Percentiles rank a stretch among this genome's conserved stretches.
These are phyloP conservation scores for Cryptops parisi DNA, from an alignment of 2,888 invertebrate genomes.

Conservation along the genomic window DNA sequence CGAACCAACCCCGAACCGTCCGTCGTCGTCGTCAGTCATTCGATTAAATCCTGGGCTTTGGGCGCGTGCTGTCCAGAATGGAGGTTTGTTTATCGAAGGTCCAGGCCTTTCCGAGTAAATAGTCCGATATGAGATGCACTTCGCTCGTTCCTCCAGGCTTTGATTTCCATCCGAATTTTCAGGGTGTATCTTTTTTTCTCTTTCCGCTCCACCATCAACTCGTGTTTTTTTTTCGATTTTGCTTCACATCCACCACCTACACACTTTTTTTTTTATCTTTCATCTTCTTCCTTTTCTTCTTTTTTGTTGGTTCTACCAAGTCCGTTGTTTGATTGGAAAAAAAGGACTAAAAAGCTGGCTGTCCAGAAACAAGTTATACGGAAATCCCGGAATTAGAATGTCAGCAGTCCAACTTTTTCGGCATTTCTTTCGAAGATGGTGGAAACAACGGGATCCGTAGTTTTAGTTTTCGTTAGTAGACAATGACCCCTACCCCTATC, in stretches of 20 bases:
- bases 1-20: too few relatives aligned
- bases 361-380: too few relatives aligned
- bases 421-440: too few relatives aligned
- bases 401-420: too few relatives aligned
- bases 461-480: too few relatives aligned
- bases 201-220: neutral
- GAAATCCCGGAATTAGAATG: too few relatives aligned
- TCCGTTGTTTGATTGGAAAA: neutral
- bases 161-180: constrained; percentile 4
- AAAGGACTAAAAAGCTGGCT: neutral
- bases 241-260: neutral
- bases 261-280: neutral
- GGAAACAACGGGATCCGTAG: too few relatives aligned
- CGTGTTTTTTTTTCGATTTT: neutral
- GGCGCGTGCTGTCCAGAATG: neutral
- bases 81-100: constrained; percentile 5
- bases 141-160: neutral
- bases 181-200: neutral
- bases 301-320: too few relatives aligned
- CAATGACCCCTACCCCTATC: too few relatives aligned
- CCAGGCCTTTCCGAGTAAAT: neutral
- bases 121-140: constrained; percentile 2
- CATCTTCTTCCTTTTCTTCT: too few relatives aligned
- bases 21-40: constrained; percentile 9
- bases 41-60: constrained; percentile 3